Base-by-base conservation (phyloP, 2,888 invertebrate genomes). In the Nemurella pictetii region DNA sequence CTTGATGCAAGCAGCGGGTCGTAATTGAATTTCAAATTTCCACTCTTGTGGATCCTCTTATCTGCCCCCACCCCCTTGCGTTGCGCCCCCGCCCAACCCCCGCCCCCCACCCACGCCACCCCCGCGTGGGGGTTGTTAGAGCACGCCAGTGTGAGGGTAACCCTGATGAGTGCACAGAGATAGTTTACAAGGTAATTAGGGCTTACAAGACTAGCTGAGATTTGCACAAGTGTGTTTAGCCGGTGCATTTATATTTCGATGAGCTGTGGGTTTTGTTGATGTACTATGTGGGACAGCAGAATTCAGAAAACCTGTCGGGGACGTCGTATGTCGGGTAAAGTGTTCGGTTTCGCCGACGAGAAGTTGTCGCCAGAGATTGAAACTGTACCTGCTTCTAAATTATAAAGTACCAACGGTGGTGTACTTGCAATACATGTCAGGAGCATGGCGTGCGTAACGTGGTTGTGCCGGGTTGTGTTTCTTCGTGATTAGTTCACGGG, bases 1-100 rank as follows among this genome's bases (percentile, higher is more conserved):
- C 4, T 75, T 20, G 75, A 75, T 28, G 75, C 26, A 27, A 28
- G 26, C 26, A 75, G 9, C 75, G 35, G 35, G 80, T 25, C 35
- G 30, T 80, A 80, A 80, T 80, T 80, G 80, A 80, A 80, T 80
- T 80, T 80, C 80, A 80, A 80, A 80, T 80, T 80, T 80, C 80
- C 32, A 3, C 26, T 80, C 80, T 35, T n/a, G 29, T 55, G 35
- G 36, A 80, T 80, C 80, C 80, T 80, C 80, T 80, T 80, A 80
- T 80, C 80, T 80, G n/a, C 55, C 15, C 12, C 55, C 15, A 7
- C 55, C 55, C 12, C 55, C 55, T 55, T n/a, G n/a, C n/a, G n/a
- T n/a, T 36, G 36, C 36, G 15, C 36, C 9, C 36, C 7, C 36
- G 36, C 36, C 7, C 36, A 9, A 36, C 27, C 26, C 75, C 26